phyloP scores from a whole-genome alignment of 2,797 vertebrate species.

The Crypturellus tataupa region DNA sequence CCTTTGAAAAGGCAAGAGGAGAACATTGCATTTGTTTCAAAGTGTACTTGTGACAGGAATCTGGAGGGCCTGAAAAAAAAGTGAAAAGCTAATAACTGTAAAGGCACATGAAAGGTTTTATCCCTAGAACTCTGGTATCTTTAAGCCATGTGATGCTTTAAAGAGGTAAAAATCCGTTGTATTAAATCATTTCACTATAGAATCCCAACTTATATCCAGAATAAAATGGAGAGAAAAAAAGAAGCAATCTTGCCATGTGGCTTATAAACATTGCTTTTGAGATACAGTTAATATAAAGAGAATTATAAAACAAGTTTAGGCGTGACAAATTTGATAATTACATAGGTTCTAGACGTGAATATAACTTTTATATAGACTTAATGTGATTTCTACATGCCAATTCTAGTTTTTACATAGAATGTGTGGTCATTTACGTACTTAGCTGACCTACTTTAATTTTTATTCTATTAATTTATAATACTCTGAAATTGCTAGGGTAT shows the following conservation, averaged over 20 bases:
- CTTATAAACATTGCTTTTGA: neutral
- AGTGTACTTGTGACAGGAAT: constrained; percentile 2
- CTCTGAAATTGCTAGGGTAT: neutral
- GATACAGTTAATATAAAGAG: neutral
- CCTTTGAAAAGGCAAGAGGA: neutral
- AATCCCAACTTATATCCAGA: neutral
- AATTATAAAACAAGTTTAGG: neutral
- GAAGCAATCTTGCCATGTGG: neutral
- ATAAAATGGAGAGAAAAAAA: neutral
- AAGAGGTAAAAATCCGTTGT: neutral
- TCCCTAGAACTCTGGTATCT: neutral
- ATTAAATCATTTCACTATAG: neutral
- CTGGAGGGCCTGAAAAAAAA: neutral
- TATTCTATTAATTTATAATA: constrained; percentile 13
- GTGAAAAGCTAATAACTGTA: neutral
- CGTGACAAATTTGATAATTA: neutral
- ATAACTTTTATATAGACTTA: neutral
- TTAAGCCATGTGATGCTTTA: neutral
- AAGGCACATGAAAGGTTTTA: neutral
- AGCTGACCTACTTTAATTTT: neutral
- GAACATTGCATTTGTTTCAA: neutral
- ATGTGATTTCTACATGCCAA: neutral
- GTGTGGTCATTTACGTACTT: neutral
- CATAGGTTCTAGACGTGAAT: neutral
- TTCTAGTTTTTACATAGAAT: neutral